Conservation (phyloP, 2,113 vertebrate species). For the Thamnaconus septentrionalis region DNA sequence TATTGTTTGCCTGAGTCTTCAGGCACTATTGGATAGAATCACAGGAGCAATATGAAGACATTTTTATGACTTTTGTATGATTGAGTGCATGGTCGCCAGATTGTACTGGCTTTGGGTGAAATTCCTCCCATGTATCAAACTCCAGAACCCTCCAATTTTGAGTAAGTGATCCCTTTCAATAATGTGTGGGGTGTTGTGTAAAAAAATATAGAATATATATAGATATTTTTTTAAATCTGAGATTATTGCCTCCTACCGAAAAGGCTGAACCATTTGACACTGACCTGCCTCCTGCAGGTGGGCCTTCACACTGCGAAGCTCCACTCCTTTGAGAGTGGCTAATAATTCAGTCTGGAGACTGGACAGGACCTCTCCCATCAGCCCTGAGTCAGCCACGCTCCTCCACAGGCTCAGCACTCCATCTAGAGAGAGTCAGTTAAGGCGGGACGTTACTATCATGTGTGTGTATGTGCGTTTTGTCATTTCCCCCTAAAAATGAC, state of each 20-base stretch:
- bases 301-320: constrained; percentile 80
- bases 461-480: constrained; percentile 6
- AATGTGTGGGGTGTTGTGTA: no score
- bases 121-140: no score
- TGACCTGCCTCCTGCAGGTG: constrained; percentile 87
- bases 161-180: no score
- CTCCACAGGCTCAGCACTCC: constrained; percentile 90
- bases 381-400: constrained; percentile 87
- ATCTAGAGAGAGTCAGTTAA: constrained; percentile 67
- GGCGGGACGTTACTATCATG: constrained; percentile 4
- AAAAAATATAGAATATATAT: no score
- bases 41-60: no score
- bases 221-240: not conserved
- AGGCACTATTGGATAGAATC: no score
- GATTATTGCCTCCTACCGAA: not conserved
- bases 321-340: constrained; percentile 83
- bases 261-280: constrained; percentile 11
- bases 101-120: no score
- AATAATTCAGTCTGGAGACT: constrained; percentile 90
- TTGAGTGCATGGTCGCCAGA: no score
- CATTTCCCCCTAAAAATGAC: constrained; percentile 8
- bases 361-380: constrained; percentile 91
- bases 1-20: no score
- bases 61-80: no score
- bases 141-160: no score